phyloP scores from a whole-genome alignment of 2,888 invertebrate species.

The Rhabditoides inermis region DNA sequence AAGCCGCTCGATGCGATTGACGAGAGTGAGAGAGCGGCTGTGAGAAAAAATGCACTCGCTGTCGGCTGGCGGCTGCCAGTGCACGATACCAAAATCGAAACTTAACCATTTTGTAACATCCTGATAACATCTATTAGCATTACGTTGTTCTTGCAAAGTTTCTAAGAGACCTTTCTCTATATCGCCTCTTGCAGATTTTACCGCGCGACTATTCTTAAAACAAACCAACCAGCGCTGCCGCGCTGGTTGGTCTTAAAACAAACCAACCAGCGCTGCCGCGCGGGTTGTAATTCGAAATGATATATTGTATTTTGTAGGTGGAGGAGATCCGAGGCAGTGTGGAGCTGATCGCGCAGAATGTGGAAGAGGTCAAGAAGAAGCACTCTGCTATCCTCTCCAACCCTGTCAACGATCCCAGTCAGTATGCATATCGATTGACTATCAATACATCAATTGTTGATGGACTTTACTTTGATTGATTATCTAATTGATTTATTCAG shows the following conservation, averaged over 20 bases:
- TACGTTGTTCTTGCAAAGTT: no score
- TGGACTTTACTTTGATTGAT: background rate
- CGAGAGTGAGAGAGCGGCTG: no score
- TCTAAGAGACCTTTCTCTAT: no score
- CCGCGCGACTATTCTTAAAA: no score
- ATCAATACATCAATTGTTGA: background rate
- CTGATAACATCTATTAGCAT: no score
- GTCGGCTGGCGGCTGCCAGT: no score
- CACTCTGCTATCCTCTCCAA: slow-evolving; percentile 92
- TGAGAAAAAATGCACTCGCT: no score
- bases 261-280: background rate
- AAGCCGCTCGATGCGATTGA: no score
- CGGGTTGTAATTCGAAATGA: background rate
- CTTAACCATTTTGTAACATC: no score
- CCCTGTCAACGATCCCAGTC: slow-evolving; percentile 53
- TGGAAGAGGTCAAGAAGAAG: slow-evolving; percentile 99
- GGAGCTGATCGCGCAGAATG: slow-evolving; percentile 97
- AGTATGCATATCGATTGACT: slow-evolving; percentile 4
- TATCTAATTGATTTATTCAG: slow-evolving; percentile 61
- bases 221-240: no score
- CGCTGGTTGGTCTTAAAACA: background rate
- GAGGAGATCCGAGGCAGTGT: slow-evolving; percentile 99
- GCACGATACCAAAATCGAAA: no score
- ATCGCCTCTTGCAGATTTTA: no score
- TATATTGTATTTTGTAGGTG: slow-evolving; percentile 63